Evolutionary conservation across 2,113 vertebrate species (phyloP).

Genomic region (Dasyurus viverrinus): DNA sequence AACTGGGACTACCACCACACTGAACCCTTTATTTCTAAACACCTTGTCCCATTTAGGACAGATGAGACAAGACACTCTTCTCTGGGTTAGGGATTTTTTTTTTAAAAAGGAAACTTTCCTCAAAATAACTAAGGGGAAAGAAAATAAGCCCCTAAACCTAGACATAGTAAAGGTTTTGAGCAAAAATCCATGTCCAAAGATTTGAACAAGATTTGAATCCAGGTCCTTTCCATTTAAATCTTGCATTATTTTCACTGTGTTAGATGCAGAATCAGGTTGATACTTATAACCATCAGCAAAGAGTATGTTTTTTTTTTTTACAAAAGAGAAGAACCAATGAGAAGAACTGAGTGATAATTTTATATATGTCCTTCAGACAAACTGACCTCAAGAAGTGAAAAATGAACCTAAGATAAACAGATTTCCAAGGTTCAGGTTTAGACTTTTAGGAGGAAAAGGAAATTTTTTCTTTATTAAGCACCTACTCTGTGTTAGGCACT

Average conservation of each 20-base stretch:
- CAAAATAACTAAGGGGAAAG: background rate
- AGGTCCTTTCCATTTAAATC: background rate
- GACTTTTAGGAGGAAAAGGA: background rate
- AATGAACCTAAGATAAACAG: background rate
- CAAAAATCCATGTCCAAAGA: background rate
- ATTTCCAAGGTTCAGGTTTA: background rate
- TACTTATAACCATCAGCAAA: background rate
- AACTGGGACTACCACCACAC: background rate
- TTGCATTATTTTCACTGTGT: background rate
- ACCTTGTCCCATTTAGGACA: background rate
- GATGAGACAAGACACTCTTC: background rate
- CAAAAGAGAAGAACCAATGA: background rate
- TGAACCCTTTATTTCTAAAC: background rate
- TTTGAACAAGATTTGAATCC: background rate
- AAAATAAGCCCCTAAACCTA: background rate
- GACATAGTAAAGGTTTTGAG: background rate
- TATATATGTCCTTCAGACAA: background rate
- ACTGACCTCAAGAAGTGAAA: background rate
- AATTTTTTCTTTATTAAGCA: background rate
- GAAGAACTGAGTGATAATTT: background rate
- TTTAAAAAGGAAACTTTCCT: background rate
- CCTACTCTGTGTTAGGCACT: background rate
- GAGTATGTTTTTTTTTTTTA: background rate
- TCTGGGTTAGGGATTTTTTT: background rate
- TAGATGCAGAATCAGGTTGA: background rate